Base-by-base conservation (phyloP, 2,888 invertebrate species). In the Plagiodera versicolora region DNA sequence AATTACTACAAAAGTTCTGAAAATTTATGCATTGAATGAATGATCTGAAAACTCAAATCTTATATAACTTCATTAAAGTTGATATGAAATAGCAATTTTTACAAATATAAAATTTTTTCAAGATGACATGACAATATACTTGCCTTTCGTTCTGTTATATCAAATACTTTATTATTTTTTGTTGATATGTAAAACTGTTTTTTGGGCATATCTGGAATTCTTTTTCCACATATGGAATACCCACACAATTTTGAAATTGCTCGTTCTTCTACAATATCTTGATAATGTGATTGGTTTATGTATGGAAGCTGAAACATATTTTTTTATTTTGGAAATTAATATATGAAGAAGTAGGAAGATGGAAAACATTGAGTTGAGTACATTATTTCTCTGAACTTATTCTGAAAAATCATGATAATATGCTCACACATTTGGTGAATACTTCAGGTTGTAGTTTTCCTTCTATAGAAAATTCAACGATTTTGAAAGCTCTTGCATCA, bases 241-340 rank as follows among this genome's bases (percentile, higher is more conserved):
- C 95, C 95, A 80, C 96, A 96, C 0, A 89, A 68, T 69, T 88
- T 87, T 9, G 82, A 80, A 52, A 95, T 88, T n/a, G 89, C 86
- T 70, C 95, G 83, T 79, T 96, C 95, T 77, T 94, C 94, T 3
- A 90, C 85, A 11, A 93, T 83, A 78, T 95, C 95, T 68, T 90
- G 88, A 75, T 93, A 92, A 75, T 95, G 91, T 48, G 83, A 79
- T 72, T 86, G 89, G 72, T 87, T 90, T 50, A 94, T 89, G 67
- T 86, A 84, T 51, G 85, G 82, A 48, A 93, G 81, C 87, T 93
- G 55, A 55, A 72, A 74, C 32, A 30, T 54, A 17, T 49, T 28
- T 24, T 28, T 14, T 56, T n/a, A n/a, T n/a, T n/a, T n/a, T n/a
- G n/a, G n/a, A n/a, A n/a, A n/a, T n/a, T n/a, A n/a, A 4, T 24